These are phyloP conservation scores for Chiloscyllium plagiosum DNA, from an alignment of 2,113 vertebrate species.

Conservation along the genomic window DNA sequence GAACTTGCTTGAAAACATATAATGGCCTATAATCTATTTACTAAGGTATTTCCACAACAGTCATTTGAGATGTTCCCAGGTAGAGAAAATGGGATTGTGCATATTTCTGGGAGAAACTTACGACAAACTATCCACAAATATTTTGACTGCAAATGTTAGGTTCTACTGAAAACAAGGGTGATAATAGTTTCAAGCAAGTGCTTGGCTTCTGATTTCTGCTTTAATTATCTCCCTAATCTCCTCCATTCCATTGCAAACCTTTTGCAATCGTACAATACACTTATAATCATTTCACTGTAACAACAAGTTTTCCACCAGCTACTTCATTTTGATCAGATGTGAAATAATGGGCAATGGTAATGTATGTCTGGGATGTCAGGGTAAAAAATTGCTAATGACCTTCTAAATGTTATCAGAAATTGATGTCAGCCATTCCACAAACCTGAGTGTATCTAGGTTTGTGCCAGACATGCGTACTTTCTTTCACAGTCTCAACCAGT, in stretches of 20 bases:
- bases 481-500: not conserved
- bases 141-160: not conserved
- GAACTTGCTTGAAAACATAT: too few species aligned
- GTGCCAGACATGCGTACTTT: not conserved
- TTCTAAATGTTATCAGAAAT: conserved; percentile 15
- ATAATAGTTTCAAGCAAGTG: not conserved
- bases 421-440: conserved; percentile 28
- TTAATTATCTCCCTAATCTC: not conserved
- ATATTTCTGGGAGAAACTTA: not conserved
- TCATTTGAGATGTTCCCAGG: not conserved
- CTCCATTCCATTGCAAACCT: not conserved
- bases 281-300: not conserved
- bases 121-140: not conserved
- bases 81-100: not conserved
- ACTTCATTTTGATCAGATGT: not conserved
- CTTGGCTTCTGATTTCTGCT: not conserved
- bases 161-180: too few species aligned
- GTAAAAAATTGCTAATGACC: not conserved
- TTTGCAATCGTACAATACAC: not conserved
- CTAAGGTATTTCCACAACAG: not conserved
- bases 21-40: not conserved
- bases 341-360: not conserved
- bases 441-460: not conserved
- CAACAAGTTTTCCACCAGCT: not conserved
- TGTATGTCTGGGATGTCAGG: not conserved